phyloP scores from a whole-genome alignment of 2,113 vertebrate species.

The Odocoileus virginianus region DNA sequence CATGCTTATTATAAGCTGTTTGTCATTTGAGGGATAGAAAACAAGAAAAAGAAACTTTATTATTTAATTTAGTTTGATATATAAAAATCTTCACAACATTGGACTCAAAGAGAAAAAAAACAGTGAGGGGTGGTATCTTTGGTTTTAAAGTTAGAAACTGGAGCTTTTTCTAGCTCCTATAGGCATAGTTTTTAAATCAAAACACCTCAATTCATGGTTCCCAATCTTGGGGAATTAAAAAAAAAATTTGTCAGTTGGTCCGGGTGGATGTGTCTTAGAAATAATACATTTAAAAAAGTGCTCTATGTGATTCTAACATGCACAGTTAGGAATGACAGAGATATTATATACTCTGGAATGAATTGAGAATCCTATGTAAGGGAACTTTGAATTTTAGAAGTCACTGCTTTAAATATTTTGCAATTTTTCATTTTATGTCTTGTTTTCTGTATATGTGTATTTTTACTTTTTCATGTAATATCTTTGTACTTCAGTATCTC shows the following conservation, averaged over 20 bases:
- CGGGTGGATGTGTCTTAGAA: not conserved
- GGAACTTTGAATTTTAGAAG: not conserved
- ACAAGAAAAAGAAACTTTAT: not conserved
- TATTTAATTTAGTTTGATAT: not conserved
- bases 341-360: not conserved
- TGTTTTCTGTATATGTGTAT: not conserved
- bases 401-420: constrained; percentile 15
- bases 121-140: not conserved
- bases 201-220: not conserved
- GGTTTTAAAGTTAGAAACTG: constrained; percentile 10
- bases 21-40: not conserved
- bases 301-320: not conserved
- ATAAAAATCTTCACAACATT: not conserved
- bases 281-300: not conserved
- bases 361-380: not conserved
- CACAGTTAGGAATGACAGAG: not conserved
- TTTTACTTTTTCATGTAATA: constrained; percentile 1
- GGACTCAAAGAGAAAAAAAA: not conserved
- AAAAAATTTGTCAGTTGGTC: not conserved
- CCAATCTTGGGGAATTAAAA: not conserved
- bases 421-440: constrained; percentile 13
- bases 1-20: not conserved
- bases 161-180: not conserved
- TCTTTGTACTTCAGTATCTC: not conserved
- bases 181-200: constrained; percentile 27